Conservation (phyloP, 2,888 invertebrate species). For the Acleris holmiana region DNA sequence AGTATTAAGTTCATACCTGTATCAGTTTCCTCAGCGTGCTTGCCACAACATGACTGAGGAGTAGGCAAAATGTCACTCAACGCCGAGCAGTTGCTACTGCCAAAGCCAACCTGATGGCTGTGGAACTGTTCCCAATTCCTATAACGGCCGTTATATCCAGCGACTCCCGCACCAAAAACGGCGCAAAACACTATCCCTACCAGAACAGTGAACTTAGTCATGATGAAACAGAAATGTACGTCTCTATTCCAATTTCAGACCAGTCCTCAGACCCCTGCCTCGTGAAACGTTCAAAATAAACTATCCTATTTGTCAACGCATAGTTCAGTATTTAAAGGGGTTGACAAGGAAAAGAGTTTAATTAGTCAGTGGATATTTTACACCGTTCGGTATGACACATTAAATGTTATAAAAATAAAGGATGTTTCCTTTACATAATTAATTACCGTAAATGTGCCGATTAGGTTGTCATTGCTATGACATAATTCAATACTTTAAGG, state of each 20-base stretch:
- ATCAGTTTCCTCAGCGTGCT: slow-evolving; percentile 10
- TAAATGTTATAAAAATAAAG: too few relatives aligned
- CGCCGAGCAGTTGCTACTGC: slow-evolving; percentile 13
- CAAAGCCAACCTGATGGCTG: slow-evolving; percentile 1
- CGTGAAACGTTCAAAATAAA: background rate
- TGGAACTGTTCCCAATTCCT: slow-evolving; percentile 6
- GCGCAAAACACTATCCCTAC: slow-evolving; percentile 9
- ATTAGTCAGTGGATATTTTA: too few relatives aligned
- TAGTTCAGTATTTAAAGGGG: background rate
- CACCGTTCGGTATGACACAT: too few relatives aligned
- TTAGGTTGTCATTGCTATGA: too few relatives aligned
- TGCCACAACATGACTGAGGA: slow-evolving; percentile 25
- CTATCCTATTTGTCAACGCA: background rate
- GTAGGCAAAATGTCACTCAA: slow-evolving; percentile 15
- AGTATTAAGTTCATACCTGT: too few relatives aligned
- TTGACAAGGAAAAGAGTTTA: background rate
- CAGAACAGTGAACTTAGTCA: slow-evolving; percentile 14
- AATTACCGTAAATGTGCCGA: too few relatives aligned
- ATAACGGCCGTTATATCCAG: slow-evolving; percentile 1
- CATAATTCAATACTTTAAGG: too few relatives aligned
- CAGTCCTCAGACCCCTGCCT: background rate
- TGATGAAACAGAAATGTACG: slow-evolving; percentile 5
- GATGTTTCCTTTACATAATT: too few relatives aligned
- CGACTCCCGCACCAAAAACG: background rate
- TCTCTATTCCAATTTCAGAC: too few relatives aligned